Evolutionary conservation across 2,113 vertebrate species (phyloP).

Genomic region (Orientallactaga bullata): DNA sequence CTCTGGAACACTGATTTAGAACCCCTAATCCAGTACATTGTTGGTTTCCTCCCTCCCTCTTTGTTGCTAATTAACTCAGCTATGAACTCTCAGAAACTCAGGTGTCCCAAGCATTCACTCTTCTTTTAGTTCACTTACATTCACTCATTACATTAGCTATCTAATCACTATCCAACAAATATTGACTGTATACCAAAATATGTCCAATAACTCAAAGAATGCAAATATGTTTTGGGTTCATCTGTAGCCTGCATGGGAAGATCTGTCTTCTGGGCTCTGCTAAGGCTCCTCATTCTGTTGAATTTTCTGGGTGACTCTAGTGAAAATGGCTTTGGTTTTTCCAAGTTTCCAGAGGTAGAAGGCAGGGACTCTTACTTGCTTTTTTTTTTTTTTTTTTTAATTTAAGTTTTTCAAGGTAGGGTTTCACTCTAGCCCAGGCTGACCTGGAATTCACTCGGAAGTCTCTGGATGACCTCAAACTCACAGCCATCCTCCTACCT

Average conservation of each 20-base stretch:
- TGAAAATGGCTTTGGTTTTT: slow-evolving; percentile 21
- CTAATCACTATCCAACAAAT: slow-evolving; percentile 10
- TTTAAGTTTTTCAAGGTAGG: too few relatives aligned
- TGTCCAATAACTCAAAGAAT: slow-evolving; percentile 31
- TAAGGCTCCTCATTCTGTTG: neutral
- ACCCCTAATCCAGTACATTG: neutral
- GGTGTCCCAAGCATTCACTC: neutral
- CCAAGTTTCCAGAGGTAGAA: neutral
- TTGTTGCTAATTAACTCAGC: neutral
- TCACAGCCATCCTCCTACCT: too few relatives aligned
- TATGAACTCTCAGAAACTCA: neutral
- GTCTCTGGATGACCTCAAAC: too few relatives aligned
- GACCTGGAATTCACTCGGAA: too few relatives aligned
- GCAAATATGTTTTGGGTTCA: neutral
- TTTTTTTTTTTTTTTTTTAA: too few relatives aligned
- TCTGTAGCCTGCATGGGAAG: neutral
- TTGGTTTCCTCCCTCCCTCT: neutral
- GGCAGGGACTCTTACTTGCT: neutral
- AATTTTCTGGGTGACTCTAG: slow-evolving; percentile 15
- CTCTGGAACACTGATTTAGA: neutral
- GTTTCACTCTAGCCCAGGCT: too few relatives aligned
- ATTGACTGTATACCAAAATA: neutral
- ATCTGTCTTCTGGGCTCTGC: neutral
- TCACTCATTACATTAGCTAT: neutral
- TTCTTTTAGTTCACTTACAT: slow-evolving; percentile 25